Percentiles rank a stretch among this genome's conserved stretches.
These are phyloP conservation scores for Vandiemenella viatica DNA, from an alignment of 2,888 invertebrate genomes.

Conservation along the genomic window DNA sequence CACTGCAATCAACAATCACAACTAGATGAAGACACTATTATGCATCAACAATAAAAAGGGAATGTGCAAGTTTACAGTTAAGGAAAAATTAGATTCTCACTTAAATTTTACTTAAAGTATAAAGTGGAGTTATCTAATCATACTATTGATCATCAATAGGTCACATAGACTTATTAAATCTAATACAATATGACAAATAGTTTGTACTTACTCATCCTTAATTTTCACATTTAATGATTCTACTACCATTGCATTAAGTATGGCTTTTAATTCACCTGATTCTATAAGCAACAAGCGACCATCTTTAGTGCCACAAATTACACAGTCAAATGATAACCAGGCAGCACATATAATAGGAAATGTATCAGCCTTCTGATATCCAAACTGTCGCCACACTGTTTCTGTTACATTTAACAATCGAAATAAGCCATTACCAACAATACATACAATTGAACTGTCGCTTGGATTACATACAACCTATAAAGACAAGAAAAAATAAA, in stretches of 20 bases:
- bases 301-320: conserved; percentile 65
- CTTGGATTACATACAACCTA: conserved; percentile 64
- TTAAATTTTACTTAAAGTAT: too few relatives aligned
- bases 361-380: conserved; percentile 66
- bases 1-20: too few relatives aligned
- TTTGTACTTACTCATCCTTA: conserved; percentile 38
- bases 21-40: too few relatives aligned
- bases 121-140: too few relatives aligned
- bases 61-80: too few relatives aligned
- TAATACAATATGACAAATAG: too few relatives aligned
- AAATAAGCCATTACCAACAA: conserved; percentile 48
- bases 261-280: conserved; percentile 62
- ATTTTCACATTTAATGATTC: conserved; percentile 44
- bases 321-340: conserved; percentile 70
- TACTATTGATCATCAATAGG: too few relatives aligned
- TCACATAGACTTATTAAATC: too few relatives aligned
- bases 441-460: conserved; percentile 56
- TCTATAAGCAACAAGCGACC: conserved; percentile 68
- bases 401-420: conserved; percentile 63
- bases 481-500: too few relatives aligned
- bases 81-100: too few relatives aligned
- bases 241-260: conserved; percentile 45
- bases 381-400: conserved; percentile 66
- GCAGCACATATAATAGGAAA: conserved; percentile 57
- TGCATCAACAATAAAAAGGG: too few relatives aligned